Evolutionary conservation across 2,113 vertebrate species (phyloP).

Genomic region (Tylochromis polylepis): DNA sequence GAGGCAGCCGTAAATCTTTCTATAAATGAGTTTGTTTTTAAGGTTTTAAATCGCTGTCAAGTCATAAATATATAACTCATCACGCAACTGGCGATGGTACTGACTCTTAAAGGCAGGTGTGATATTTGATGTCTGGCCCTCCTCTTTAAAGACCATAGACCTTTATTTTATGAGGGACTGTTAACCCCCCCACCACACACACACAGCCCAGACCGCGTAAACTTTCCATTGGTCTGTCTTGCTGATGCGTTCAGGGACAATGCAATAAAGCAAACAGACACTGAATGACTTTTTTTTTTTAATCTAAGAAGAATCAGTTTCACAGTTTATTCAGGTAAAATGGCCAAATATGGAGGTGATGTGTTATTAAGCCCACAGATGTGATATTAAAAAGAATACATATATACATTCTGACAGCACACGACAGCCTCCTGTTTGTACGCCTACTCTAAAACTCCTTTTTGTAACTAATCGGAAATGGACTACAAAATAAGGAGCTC

Average conservation of each 20-base stretch:
- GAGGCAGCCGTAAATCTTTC: background rate
- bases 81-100: background rate
- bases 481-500: background rate
- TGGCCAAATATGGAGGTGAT: background rate
- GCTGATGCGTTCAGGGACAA: conserved; percentile 23
- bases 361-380: background rate
- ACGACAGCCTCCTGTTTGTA: background rate
- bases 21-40: background rate
- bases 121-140: background rate
- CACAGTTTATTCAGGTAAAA: background rate
- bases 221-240: conserved; percentile 22
- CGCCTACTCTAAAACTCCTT: background rate
- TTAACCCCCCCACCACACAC: background rate
- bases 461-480: background rate
- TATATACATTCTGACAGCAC: background rate
- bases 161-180: background rate
- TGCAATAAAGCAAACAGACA: conserved; percentile 2
- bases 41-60: background rate
- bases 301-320: background rate
- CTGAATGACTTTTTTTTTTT: background rate
- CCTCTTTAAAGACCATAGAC: background rate
- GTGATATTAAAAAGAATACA: background rate
- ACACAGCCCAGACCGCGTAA: background rate
- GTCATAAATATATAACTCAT: background rate
- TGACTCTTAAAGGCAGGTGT: background rate